Conservation (phyloP, 2,113 vertebrate species). For the Barbus barbus region DNA sequence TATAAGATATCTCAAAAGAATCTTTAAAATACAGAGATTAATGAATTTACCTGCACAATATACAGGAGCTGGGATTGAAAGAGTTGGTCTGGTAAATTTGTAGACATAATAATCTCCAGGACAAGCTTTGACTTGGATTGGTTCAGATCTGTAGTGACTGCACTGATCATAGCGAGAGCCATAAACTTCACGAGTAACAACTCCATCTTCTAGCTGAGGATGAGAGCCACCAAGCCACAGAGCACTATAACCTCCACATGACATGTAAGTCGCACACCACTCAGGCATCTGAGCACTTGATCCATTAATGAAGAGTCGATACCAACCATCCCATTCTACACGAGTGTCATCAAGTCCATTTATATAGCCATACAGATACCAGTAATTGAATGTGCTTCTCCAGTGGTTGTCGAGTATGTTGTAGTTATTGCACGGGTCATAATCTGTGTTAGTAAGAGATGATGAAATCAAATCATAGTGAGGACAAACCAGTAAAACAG, state of each 20-base stretch:
- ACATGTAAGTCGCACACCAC: accelerated
- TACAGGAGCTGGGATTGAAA: neutral
- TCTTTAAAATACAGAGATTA: too few relatives aligned
- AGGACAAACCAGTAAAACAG: too few relatives aligned
- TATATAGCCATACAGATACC: neutral
- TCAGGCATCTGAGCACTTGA: neutral
- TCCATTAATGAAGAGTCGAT: neutral
- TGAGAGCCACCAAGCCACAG: neutral
- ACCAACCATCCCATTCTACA: neutral
- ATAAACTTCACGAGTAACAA: neutral
- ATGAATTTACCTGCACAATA: slow-evolving; percentile 44
- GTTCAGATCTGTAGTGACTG: neutral
- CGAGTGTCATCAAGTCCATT: neutral
- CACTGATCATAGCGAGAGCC: neutral
- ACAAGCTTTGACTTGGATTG: slow-evolving; percentile 6
- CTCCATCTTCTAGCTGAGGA: neutral
- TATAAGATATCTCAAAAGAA: too few relatives aligned
- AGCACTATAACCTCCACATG: neutral
- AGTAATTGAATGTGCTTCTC: neutral
- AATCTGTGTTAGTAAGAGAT: neutral
- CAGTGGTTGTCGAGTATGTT: neutral
- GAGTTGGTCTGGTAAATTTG: neutral
- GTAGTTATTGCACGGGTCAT: neutral
- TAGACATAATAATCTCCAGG: slow-evolving; percentile 10
- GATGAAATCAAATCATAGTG: too few relatives aligned